Evolutionary conservation across 2,888 invertebrate species (phyloP), one percentile per base, ranked within the genome.

Genomic region (Hirtodrosophila histrioides): DNA sequence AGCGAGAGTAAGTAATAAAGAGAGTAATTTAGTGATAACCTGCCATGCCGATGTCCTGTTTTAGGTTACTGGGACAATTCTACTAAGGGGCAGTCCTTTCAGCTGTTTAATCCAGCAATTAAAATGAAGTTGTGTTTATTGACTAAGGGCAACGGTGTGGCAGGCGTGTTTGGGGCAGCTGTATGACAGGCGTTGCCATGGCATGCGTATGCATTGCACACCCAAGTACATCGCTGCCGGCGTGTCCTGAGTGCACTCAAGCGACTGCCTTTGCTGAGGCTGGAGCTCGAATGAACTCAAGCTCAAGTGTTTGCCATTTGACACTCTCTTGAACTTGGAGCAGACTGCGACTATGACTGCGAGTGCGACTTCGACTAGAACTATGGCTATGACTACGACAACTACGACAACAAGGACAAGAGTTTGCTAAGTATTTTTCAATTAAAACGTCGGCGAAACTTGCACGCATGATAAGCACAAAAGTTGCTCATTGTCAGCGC

Each of bases 341-440:
- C 44, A 51, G 61, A 64, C 44, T 44, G 29, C 11, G 56, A 69
- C 46, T 24, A 27, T 43, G 37, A 56, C 45, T 40, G 45, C 33
- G 37, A 56, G 41, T 40, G 45, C 33, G 54, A 48, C 40, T 17
- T 17, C 17, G 17, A 57, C 43, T 35, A 46, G 31, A 35, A 57
- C 44, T 27, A 40, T 11, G 31, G 36, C 55, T 44, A 55, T n/a
- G 17, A 45, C 55, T 31, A 57, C 31, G 46, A 39, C 43, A 43
- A 58, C 51, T 44, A 53, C 11, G 45, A 53, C 39, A 37, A 41
- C 11, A 36, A 55, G 49, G 40, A 43, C 65, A 48, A 56, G 64
- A 82, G 66, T 88, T 88, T 67, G 53, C 77, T 63, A 86, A 88
- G 82, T 88, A 82, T 82, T 88, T 86, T 88, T 88, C 88, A 82